A percentile compares a stretch with the other conserved stretches of the same genome.
Evolutionary conservation across 2,797 vertebrate genomes (phyloP).

Genomic region (Margarornis squamiger): DNA sequence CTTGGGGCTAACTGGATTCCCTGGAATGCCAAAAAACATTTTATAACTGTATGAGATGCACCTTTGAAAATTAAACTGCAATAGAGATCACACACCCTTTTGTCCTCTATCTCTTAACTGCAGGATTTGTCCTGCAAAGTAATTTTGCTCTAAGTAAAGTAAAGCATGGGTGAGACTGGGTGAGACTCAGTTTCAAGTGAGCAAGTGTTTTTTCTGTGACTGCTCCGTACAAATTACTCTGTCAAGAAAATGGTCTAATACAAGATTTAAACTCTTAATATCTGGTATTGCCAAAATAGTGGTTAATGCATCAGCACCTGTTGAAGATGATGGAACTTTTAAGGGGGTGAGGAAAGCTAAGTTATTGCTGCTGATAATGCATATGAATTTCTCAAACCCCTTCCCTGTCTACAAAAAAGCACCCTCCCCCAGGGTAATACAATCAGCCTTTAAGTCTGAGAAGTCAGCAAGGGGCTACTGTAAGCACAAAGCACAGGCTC

Average conservation of each 20-base stretch:
- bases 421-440: not conserved
- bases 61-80: not conserved
- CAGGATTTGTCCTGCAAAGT: not conserved
- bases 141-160: not conserved
- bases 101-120: not conserved
- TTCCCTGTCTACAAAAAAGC: not conserved
- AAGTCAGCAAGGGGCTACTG: accelerated
- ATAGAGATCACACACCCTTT: not conserved
- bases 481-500: not conserved
- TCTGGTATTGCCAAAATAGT: not conserved
- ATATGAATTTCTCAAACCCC: not conserved
- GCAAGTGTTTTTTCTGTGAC: not conserved
- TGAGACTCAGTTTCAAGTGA: not conserved
- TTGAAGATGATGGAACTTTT: not conserved
- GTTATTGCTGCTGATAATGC: not conserved
- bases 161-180: not conserved
- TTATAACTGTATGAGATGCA: not conserved
- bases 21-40: not conserved
- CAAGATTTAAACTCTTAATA: not conserved
- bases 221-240: not conserved
- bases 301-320: not conserved
- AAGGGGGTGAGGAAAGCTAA: not conserved
- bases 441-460: not conserved
- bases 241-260: not conserved
- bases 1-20: not conserved